Evolutionary conservation across 2,888 invertebrate species (phyloP).

Genomic region (Andrena flavipes): DNA sequence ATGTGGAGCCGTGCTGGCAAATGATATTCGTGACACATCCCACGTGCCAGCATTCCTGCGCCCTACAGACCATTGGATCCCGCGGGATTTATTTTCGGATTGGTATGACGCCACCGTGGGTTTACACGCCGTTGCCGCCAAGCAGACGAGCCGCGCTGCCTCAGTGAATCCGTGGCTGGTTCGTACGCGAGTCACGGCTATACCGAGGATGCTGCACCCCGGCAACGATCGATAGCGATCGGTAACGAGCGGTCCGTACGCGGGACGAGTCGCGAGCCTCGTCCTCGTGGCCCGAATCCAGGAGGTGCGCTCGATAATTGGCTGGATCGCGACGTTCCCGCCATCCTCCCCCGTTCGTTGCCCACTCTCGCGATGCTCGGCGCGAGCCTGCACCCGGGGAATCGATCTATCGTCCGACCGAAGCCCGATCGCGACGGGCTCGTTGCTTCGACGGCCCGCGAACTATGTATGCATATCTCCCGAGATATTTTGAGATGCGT

Average conservation of each 20-base stretch:
- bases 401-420: constrained; percentile 7
- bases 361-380: not conserved
- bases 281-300: constrained; percentile 19
- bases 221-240: constrained; percentile 52
- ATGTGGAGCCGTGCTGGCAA: constrained; percentile 7
- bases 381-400: not conserved
- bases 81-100: constrained; percentile 83
- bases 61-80: constrained; percentile 75
- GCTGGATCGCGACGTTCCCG: not conserved
- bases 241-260: constrained; percentile 22
- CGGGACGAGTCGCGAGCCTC: constrained; percentile 30
- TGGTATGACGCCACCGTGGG: constrained; percentile 77
- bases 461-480: not conserved
- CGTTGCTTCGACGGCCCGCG: not conserved
- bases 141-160: constrained; percentile 55
- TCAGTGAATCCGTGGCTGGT: constrained; percentile 72
- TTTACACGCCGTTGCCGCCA: constrained; percentile 56
- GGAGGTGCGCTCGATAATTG: constrained; percentile 11
- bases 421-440: not conserved
- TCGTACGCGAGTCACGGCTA: constrained; percentile 56
- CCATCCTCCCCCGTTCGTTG: not conserved
- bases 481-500: constrained; percentile 51
- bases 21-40: constrained; percentile 76
- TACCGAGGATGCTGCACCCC: constrained; percentile 30
- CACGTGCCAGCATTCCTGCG: constrained; percentile 80